These are phyloP conservation scores for Rhodophaea formosa DNA, from an alignment of 2,888 invertebrate species.

Conservation along the genomic window DNA sequence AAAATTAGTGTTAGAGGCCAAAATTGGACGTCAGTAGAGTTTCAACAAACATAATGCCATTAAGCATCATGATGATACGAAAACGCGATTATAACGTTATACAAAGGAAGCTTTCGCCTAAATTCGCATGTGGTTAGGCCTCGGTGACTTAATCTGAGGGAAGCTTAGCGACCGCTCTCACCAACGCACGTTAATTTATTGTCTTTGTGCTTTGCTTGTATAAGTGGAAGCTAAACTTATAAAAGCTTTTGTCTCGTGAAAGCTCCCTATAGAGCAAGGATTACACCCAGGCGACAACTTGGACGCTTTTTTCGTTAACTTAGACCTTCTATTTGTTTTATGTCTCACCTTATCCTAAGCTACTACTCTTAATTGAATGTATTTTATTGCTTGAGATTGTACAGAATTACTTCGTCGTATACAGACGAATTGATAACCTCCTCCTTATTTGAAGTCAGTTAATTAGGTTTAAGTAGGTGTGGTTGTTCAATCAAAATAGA, in stretches of 20 bases:
- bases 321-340: neutral
- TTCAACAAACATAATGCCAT: neutral
- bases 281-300: constrained; percentile 31
- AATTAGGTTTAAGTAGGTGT: too few relatives aligned
- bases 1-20: too few relatives aligned
- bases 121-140: constrained; percentile 56
- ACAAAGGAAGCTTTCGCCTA: constrained; percentile 47
- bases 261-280: constrained; percentile 33
- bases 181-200: constrained; percentile 62
- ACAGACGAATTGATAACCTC: too few relatives aligned
- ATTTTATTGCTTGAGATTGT: too few relatives aligned
- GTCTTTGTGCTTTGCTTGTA: constrained; percentile 57
- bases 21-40: neutral
- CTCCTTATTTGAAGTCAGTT: too few relatives aligned
- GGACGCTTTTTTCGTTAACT: constrained; percentile 29
- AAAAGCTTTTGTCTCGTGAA: constrained; percentile 44
- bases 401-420: too few relatives aligned
- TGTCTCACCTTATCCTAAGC: too few relatives aligned
- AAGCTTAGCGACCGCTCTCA: constrained; percentile 53
- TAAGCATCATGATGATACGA: constrained; percentile 13
- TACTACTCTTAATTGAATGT: too few relatives aligned
- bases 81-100: constrained; percentile 37
- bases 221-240: constrained; percentile 50
- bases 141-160: constrained; percentile 53
- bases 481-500: too few relatives aligned